These are phyloP conservation scores for Trematocara unimaculatum DNA, from an alignment of 2,113 vertebrate genomes.

Conservation along the genomic window DNA sequence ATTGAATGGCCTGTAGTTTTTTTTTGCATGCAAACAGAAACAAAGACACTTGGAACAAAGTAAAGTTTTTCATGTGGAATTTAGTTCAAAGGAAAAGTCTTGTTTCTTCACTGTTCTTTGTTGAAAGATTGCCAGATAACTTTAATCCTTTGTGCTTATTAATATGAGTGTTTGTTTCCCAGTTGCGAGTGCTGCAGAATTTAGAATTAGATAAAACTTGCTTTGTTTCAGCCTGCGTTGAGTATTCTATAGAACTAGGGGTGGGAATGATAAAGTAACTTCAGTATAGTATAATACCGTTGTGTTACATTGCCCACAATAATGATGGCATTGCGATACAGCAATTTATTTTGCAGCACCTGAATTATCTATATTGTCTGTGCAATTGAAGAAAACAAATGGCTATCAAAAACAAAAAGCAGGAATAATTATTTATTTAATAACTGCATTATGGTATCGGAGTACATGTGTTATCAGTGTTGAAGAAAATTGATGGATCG, in stretches of 20 bases:
- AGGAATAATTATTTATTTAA: background rate
- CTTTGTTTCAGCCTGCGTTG: background rate
- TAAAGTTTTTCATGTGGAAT: slow-evolving; percentile 5
- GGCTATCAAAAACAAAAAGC: background rate
- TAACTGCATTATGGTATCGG: background rate
- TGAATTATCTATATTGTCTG: background rate
- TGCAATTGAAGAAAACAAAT: background rate
- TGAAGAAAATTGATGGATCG: background rate
- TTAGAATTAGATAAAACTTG: background rate
- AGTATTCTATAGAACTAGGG: background rate
- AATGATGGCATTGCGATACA: fast-evolving
- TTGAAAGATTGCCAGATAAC: slow-evolving; percentile 1
- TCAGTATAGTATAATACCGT: background rate
- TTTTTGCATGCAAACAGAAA: background rate
- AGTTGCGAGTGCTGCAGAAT: background rate
- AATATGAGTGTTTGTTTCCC: background rate
- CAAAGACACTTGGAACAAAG: slow-evolving; percentile 1
- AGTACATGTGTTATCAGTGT: background rate
- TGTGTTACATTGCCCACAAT: background rate
- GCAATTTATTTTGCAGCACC: background rate
- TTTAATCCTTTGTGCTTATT: background rate
- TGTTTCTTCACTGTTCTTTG: background rate
- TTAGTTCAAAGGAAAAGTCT: background rate
- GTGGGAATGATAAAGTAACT: background rate
- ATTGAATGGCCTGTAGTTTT: background rate